Evolutionary conservation across 2,797 vertebrate genomes (phyloP).

Genomic region (Limnodromus scolopaceus): DNA sequence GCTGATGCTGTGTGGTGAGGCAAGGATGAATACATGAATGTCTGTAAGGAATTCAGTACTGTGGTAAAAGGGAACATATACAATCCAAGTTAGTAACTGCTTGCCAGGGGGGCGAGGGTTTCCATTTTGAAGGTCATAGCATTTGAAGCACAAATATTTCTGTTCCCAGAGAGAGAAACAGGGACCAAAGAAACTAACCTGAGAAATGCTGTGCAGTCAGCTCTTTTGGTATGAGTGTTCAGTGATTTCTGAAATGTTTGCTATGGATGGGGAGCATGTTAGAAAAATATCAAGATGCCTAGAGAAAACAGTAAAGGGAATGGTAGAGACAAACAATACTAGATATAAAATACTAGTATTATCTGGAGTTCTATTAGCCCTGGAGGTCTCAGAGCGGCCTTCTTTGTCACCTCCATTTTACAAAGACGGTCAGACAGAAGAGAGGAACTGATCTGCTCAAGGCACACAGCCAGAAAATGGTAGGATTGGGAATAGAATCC

Average conservation of each 20-base stretch:
- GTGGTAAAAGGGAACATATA: not conserved
- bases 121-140: not conserved
- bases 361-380: not conserved
- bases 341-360: not conserved
- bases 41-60: not conserved
- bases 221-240: not conserved
- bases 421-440: not conserved
- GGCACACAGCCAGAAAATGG: not conserved
- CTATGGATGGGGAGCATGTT: not conserved
- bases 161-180: not conserved
- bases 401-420: not conserved
- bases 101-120: not conserved
- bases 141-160: constrained; percentile 7
- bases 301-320: not conserved
- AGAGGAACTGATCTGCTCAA: not conserved
- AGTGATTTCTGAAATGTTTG: not conserved
- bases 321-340: not conserved
- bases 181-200: not conserved
- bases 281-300: not conserved
- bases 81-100: not conserved
- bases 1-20: not conserved
- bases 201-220: not conserved
- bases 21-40: not conserved
- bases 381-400: not conserved
- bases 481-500: not conserved